These are phyloP conservation scores for Solenodon paradoxus DNA, from an alignment of 2,113 vertebrate species.

Conservation along the genomic window DNA sequence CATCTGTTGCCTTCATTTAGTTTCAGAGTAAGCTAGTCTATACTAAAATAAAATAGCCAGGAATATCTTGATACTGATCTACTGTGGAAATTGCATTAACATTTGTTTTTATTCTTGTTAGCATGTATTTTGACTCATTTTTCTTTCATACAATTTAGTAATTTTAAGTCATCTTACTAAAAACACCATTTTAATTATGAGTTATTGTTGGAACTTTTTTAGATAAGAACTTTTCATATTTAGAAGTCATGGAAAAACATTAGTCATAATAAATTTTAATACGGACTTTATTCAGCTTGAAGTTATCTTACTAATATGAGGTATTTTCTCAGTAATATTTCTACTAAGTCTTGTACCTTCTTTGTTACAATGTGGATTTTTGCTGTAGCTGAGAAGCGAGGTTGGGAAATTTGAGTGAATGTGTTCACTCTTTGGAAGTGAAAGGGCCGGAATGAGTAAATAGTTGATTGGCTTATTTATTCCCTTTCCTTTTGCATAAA, in stretches of 20 bases:
- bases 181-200: neutral
- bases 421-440: neutral
- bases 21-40: conserved; percentile 8
- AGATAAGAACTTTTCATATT: neutral
- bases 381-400: neutral
- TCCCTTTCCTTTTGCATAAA: neutral
- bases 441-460: neutral
- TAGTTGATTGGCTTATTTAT: conserved; percentile 17
- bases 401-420: neutral
- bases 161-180: conserved; percentile 22
- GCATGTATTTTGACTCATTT: neutral
- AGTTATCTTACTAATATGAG: neutral
- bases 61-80: neutral
- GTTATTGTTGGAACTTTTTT: conserved; percentile 12
- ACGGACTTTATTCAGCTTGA: neutral
- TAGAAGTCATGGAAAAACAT: neutral
- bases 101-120: neutral
- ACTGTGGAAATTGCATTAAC: neutral
- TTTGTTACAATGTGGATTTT: neutral
- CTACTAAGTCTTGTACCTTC: neutral
- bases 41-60: conserved; percentile 48
- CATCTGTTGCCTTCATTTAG: conserved; percentile 7
- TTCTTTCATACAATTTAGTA: conserved; percentile 18
- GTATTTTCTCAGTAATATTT: conserved; percentile 10
- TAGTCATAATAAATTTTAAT: neutral